phyloP scores from a whole-genome alignment of 2,113 vertebrate genomes.

The Oostethus manadensis region DNA sequence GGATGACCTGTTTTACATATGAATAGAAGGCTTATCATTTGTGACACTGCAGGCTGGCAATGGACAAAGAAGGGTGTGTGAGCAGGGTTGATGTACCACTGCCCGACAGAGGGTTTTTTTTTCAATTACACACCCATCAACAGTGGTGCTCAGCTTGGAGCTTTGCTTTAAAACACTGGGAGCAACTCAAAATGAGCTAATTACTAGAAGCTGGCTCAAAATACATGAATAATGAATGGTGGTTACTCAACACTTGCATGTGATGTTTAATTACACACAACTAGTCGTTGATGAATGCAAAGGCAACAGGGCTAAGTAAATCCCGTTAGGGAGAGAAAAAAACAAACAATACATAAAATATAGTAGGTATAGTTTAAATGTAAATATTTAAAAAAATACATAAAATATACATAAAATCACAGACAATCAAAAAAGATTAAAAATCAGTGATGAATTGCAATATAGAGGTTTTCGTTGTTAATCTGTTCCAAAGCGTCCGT shows the following conservation, averaged over 20 bases:
- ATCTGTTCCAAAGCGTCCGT: no score
- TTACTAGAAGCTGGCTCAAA: conserved; percentile 52
- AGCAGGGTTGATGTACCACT: conserved; percentile 26
- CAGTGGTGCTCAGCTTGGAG: conserved; percentile 47
- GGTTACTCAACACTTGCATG: conserved; percentile 48
- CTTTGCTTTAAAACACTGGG: conserved; percentile 38
- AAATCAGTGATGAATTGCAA: no score
- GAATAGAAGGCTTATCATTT: conserved; percentile 60
- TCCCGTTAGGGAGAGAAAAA: conserved; percentile 30
- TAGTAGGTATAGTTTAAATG: no score
- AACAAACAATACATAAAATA: no score
- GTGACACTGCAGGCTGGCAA: conserved; percentile 41
- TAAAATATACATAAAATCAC: no score
- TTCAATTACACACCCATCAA: conserved; percentile 36
- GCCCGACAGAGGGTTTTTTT: conserved; percentile 36
- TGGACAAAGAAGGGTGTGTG: conserved; percentile 21
- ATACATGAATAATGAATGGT: conserved; percentile 70
- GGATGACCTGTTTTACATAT: conserved; percentile 56
- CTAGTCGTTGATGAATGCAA: conserved; percentile 55
- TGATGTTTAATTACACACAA: conserved; percentile 62
- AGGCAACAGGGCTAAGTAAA: conserved; percentile 50
- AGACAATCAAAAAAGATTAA: no score
- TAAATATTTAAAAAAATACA: no score
- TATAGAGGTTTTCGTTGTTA: no score
- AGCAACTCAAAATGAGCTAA: conserved; percentile 55